Percentiles rank a stretch among this genome's conserved stretches.
These are phyloP conservation scores for Rhodophaea formosa DNA, from an alignment of 2,888 invertebrate genomes.

Conservation along the genomic window DNA sequence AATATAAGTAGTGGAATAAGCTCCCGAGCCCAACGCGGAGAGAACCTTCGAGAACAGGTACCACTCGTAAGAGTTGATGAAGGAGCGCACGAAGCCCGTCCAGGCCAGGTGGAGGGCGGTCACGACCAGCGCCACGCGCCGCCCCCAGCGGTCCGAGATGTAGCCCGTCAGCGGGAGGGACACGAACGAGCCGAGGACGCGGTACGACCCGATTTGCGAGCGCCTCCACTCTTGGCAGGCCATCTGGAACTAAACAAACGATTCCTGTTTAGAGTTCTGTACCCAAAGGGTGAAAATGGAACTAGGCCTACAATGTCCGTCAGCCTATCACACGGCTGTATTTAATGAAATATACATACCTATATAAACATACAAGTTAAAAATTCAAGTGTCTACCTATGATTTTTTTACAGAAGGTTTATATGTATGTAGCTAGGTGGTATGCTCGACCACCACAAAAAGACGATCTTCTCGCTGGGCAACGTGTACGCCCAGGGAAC, in stretches of 20 bases:
- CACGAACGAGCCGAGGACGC: conserved; percentile 86
- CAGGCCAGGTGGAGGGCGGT: conserved; percentile 83
- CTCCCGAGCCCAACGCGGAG: conserved; percentile 85
- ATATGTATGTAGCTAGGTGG: too few species aligned
- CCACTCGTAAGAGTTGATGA: conserved; percentile 85
- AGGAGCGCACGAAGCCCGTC: conserved; percentile 85
- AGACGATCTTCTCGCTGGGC: too few species aligned
- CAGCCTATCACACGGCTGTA: too few species aligned
- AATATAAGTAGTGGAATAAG: conserved; percentile 87
- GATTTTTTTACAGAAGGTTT: too few species aligned
- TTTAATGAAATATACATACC: too few species aligned
- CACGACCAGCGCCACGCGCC: conserved; percentile 82
- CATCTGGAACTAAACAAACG: conserved; percentile 41
- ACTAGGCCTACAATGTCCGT: too few species aligned
- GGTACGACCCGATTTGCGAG: conserved; percentile 87
- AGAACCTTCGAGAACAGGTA: conserved; percentile 86
- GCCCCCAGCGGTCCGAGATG: conserved; percentile 88
- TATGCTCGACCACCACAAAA: too few species aligned
- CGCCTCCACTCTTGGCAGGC: conserved; percentile 87
- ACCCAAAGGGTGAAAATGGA: too few species aligned
- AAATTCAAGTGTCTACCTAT: too few species aligned
- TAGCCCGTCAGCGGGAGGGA: conserved; percentile 86
- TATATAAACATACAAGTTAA: too few species aligned
- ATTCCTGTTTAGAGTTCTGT: too few species aligned
- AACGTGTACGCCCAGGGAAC: too few species aligned